Evolutionary conservation across 2,113 vertebrate genomes (phyloP).

Genomic region (Trichechus manatus): DNA sequence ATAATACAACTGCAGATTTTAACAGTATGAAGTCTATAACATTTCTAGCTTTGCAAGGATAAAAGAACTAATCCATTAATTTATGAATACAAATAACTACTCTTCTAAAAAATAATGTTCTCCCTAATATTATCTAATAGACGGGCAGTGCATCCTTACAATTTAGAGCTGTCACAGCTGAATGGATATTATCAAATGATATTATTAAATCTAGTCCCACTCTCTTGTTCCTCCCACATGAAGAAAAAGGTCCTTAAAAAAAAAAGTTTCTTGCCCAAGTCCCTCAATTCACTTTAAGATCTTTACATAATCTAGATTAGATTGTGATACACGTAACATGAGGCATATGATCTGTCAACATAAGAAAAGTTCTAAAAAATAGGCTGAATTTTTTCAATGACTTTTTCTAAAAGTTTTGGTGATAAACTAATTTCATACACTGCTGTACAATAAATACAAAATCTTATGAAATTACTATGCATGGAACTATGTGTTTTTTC

Average conservation of each 20-base stretch:
- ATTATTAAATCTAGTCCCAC: neutral
- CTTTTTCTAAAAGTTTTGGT: constrained; percentile 1
- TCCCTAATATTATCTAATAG: neutral
- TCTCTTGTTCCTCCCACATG: neutral
- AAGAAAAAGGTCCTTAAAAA: neutral
- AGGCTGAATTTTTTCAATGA: neutral
- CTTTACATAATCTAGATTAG: constrained; percentile 23
- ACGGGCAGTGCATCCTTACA: neutral
- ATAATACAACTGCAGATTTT: neutral
- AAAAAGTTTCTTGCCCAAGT: neutral
- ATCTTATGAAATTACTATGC: neutral
- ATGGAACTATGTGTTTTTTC: neutral
- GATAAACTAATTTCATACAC: constrained; percentile 19
- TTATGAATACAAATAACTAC: neutral
- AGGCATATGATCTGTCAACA: neutral
- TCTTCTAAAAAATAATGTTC: neutral
- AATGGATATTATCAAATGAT: neutral
- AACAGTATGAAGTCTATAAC: neutral
- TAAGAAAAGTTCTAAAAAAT: constrained; percentile 14
- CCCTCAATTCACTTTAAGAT: constrained; percentile 34
- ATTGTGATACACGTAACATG: neutral
- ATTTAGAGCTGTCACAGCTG: neutral
- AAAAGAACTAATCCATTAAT: constrained; percentile 10
- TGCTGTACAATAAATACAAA: constrained; percentile 25
- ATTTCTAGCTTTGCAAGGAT: neutral